Evolutionary conservation across 2,888 invertebrate genomes (phyloP).

Genomic region (Eueremaeus valkanovi): DNA sequence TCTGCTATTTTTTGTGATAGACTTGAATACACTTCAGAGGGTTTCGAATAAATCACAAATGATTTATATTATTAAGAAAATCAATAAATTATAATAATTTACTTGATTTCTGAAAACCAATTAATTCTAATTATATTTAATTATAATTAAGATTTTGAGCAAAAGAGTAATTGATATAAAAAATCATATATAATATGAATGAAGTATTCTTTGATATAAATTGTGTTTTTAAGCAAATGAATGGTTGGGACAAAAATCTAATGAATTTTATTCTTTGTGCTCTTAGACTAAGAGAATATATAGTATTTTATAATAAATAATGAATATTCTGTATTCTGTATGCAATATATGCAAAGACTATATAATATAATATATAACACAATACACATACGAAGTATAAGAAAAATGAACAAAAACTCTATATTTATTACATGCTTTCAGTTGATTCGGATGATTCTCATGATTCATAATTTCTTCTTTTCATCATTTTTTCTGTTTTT

Average conservation of each 20-base stretch:
- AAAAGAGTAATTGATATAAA: too few species aligned
- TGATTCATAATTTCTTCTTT: slow-evolving; percentile 3
- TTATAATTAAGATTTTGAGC: too few species aligned
- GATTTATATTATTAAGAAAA: neutral
- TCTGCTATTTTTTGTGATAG: neutral
- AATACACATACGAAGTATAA: slow-evolving; percentile 4
- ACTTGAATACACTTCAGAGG: neutral
- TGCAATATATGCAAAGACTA: neutral
- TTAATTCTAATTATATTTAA: neutral
- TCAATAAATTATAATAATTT: slow-evolving; percentile 3
- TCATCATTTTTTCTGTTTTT: neutral
- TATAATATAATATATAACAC: neutral
- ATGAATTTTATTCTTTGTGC: too few species aligned
- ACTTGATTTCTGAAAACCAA: neutral
- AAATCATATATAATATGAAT: neutral
- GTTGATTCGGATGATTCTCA: too few species aligned
- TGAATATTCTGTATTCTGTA: neutral
- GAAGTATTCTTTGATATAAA: neutral
- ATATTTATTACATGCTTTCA: neutral
- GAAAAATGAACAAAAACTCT: neutral
- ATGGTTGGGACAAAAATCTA: too few species aligned
- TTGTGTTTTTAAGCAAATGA: too few species aligned
- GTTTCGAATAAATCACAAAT: neutral
- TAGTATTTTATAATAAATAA: neutral
- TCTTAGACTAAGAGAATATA: neutral